Evolutionary conservation across 2,797 vertebrate species (phyloP), one percentile per base, ranked within the genome.

Genomic region (Phoebastria nigripes): DNA sequence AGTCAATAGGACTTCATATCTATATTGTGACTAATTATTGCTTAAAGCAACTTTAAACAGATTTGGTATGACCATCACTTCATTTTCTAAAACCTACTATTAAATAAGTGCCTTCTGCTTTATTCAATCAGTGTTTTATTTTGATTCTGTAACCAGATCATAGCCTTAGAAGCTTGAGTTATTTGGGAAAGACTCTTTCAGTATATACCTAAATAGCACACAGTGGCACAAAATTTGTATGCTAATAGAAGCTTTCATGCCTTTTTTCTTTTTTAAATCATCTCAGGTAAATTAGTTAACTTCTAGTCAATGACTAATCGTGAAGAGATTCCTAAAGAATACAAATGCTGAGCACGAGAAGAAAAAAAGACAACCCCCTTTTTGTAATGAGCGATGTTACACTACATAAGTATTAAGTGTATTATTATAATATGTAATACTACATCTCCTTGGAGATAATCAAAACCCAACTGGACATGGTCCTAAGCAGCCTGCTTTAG

Each of bases 51-150:
- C 33, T 89, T 79, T 35, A 82, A 85, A 90, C 59, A 52, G 72
- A 78, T 80, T 87, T 96, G 82, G 61, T 91, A 62, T 73, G 67
- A 92, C 93, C 81, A 89, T 86, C 24, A 24, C 44, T 89, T 92
- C 35, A 4, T 94, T 85, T 94, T 90, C 84, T 84, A 91, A 89
- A 90, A 59, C 58, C 51, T 93, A 55, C 66, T 95, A 66, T 81
- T 87, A 73, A 96, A 84, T 71, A 97, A 97, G 96, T 97, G 97
- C 97, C 96, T 97, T 97, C 89, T 96, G 87, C 87, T 97, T 89
- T 94, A 63, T 84, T 90, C 90, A 95, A 12, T 94, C 90, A 92
- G 37, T 63, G 42, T 54, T 96, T 96, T 78, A 47, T 71, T 93
- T 94, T 87, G 49, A 58, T 72, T 85, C 80, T 81, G 56, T 87